Base-by-base conservation (phyloP, 2,113 vertebrate species). In the Arvicanthis niloticus region DNA sequence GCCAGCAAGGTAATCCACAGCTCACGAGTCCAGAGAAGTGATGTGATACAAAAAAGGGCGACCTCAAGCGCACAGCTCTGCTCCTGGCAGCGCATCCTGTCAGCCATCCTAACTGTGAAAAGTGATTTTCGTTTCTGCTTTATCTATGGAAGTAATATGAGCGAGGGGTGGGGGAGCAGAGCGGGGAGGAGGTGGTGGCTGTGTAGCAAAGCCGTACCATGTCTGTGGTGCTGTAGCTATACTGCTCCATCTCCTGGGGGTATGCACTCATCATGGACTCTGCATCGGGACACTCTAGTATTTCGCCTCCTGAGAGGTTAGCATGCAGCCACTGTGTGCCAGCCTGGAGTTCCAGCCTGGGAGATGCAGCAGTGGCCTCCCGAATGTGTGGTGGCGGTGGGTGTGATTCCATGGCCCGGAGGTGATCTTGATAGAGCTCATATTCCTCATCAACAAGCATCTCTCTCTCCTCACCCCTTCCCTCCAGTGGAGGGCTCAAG, bases 371-470 rank as follows among this genome's bases (percentile, higher is more conserved):
- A 26, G 82, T 0, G 31, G 70, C 34, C 45, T 98, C 91, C 62
- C 97, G 95, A 34, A 91, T 58, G 80, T 76, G 62, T 0, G 96
- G 84, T 0, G 85, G 42, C 0, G 86, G 42, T 0, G 37, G 65
- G 15, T 89, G 97, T 72, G 65, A 96, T 4, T 97, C 92, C 96
- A 89, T 40, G 48, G 97, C 89, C 45, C 92, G 95, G 26, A 98
- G 82, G 5, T 75, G 89, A 13, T 78, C 78, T 31, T 97, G 96
- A 29, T 98, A 98, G 17, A 98, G 97, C 9, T 98, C 98, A 22
- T 98, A 97, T 24, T 99, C 99, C 15, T 99, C 99, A 94, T 99
- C 99, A 56, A 99, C 99, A 58, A 99, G 34, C 99, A 99, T 99
- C 70, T 99, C 99, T 89, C 96, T 96, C 26, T 99, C 98, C 98